These are phyloP conservation scores for Platygyra sinensis DNA, from an alignment of 64 coral and sea anemone species.

Conservation along the genomic window DNA sequence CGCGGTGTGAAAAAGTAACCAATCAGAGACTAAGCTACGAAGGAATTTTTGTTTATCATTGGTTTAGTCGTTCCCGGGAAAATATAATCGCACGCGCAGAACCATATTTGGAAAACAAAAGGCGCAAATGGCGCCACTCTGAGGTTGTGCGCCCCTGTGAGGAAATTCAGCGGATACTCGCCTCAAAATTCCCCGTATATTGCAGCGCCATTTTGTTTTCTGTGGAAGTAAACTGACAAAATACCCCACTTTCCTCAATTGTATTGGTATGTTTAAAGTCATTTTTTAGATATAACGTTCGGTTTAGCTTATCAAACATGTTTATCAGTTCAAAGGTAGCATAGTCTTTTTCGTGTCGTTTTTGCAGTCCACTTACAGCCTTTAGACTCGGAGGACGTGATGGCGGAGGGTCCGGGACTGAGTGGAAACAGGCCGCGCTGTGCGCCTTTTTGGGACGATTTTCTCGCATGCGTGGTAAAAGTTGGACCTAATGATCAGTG, in stretches of 20 bases:
- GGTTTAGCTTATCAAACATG: neutral
- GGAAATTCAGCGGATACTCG: neutral
- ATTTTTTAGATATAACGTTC: neutral
- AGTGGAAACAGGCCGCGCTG: slow-evolving; percentile 80
- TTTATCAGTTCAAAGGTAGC: neutral
- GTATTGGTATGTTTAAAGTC: neutral
- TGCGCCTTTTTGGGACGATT: slow-evolving; percentile 87
- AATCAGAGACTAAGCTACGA: slow-evolving; percentile 39
- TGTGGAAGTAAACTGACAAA: neutral
- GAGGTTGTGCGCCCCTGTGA: neutral
- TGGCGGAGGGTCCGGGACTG: slow-evolving; percentile 79
- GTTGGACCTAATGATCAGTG: slow-evolving; percentile 70
- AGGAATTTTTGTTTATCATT: slow-evolving; percentile 35
- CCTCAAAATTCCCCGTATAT: neutral
- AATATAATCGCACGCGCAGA: neutral
- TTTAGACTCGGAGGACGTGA: too few species aligned
- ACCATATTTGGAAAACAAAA: slow-evolving; percentile 47
- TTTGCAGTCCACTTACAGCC: neutral
- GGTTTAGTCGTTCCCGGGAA: slow-evolving; percentile 71
- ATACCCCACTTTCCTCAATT: neutral
- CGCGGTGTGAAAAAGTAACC: slow-evolving; percentile 28
- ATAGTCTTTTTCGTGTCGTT: neutral
- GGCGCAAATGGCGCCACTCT: neutral
- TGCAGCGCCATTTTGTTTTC: slow-evolving; percentile 15
- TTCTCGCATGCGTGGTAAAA: slow-evolving; percentile 61